These are phyloP conservation scores for Pipra filicauda DNA, from an alignment of 2,113 vertebrate genomes.

Conservation along the genomic window DNA sequence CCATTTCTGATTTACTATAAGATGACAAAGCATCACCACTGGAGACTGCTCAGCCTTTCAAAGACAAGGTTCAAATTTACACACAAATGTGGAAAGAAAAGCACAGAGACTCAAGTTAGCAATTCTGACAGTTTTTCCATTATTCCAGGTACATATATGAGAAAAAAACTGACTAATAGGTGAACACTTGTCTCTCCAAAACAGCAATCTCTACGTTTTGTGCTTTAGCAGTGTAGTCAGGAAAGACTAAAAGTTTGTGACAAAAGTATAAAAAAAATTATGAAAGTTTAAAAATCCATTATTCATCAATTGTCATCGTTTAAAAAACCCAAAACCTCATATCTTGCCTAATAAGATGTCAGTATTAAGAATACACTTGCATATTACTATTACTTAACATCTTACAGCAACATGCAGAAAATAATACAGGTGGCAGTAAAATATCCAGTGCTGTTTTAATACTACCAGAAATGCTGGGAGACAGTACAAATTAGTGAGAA, in stretches of 20 bases:
- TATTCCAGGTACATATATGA: neutral
- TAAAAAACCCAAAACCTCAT: slow-evolving; percentile 26
- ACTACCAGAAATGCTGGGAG: slow-evolving; percentile 65
- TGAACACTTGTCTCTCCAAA: neutral
- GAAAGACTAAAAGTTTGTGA: slow-evolving; percentile 65
- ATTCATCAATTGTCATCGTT: slow-evolving; percentile 18
- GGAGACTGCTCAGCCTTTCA: neutral
- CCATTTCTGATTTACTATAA: slow-evolving; percentile 52
- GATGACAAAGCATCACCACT: slow-evolving; percentile 24
- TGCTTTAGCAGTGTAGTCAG: slow-evolving; percentile 55
- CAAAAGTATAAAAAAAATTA: slow-evolving; percentile 39
- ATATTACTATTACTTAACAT: slow-evolving; percentile 59
- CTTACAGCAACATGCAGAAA: slow-evolving; percentile 49
- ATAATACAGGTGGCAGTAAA: slow-evolving; percentile 34
- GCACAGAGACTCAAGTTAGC: neutral
- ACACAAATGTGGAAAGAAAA: neutral
- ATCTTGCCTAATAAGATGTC: slow-evolving; percentile 43
- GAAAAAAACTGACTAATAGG: neutral
- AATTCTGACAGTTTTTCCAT: neutral
- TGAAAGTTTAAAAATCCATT: slow-evolving; percentile 31
- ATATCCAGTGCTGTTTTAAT: slow-evolving; percentile 24
- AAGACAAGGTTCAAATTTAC: neutral
- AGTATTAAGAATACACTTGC: slow-evolving; percentile 61
- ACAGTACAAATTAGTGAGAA: slow-evolving; percentile 68
- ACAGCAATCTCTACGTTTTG: neutral